Evolutionary conservation across 1,140 invertebrate species (phyloP), one percentile per base, ranked within the genome.

Genomic region (Pseudobourletiella spinata): DNA sequence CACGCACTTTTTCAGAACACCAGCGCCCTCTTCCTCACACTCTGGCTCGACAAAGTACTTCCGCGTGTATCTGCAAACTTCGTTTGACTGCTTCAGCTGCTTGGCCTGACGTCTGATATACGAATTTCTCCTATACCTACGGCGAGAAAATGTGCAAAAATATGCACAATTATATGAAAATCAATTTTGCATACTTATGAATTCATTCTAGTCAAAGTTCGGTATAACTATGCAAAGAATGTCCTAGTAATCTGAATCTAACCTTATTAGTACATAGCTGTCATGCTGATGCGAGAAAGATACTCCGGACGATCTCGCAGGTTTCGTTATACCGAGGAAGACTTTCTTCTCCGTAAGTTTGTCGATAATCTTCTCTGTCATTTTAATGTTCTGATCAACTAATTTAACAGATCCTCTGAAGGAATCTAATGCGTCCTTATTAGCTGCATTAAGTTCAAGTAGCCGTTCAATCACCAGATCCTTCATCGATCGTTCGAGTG

Each of bases 61-160:
- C 24, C 48, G 25, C 6, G 48, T 51, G 25, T 51, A 22, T 11
- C 48, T 14, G n/a, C n/a, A 22, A 25, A 51, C 24, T 26, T 51
- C 48, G 28, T 51, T 25, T 14, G 14, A 6, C 14, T 51, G 48
- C 22, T 26, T 24, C 6, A 51, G n/a, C 25, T 26, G 18, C 22
- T 51, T 51, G 4, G 52, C 52, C 35, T 55, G 52, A 20, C 35
- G 4, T 29, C 52, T n/a, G 18, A 32, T 55, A 11, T 55, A 55
- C 25, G 48, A 51, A 26, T 51, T 24, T 26, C 52, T 32, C 18
- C 52, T 32, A 18, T 55, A 55, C 15, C 26, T 55, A 15, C 20
- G 18, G 18, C n/a, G n/a, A 26, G 4, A 46, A 18, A 46, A 46
- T 20, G 4, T 46, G n/a, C n/a, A n/a, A n/a, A n/a, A n/a, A n/a